phyloP scores from a whole-genome alignment of 2,797 vertebrate species.

The Artibeus jamaicensis region DNA sequence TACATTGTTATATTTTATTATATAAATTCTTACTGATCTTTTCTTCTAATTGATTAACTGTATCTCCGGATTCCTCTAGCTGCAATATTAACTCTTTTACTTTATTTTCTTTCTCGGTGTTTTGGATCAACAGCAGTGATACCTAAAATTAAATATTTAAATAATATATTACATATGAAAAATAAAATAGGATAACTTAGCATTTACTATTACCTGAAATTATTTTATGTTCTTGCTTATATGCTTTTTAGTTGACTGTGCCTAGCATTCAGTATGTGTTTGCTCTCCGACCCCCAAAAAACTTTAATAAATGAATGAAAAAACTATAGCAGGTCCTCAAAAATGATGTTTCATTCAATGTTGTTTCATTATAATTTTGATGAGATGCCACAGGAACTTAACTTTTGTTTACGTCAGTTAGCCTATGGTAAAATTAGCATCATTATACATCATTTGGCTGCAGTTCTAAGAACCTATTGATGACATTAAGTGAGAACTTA shows the following conservation, averaged over 20 bases:
- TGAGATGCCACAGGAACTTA: neutral
- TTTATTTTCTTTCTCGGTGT: conserved; percentile 84
- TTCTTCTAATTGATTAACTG: conserved; percentile 84
- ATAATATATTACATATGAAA: conserved; percentile 24
- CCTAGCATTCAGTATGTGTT: neutral
- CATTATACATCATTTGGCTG: neutral
- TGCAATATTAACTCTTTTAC: conserved; percentile 83
- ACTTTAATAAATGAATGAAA: neutral
- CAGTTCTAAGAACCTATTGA: neutral
- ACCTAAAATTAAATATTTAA: conserved; percentile 83
- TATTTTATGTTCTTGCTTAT: neutral
- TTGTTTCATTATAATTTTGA: neutral
- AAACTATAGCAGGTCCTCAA: neutral
- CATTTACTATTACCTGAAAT: conserved; percentile 25
- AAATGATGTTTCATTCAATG: neutral
- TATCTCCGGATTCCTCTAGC: conserved; percentile 85
- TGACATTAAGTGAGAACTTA: neutral
- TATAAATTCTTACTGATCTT: conserved; percentile 85
- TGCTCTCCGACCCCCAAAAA: neutral
- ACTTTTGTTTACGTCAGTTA: neutral
- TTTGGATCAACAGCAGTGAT: conserved; percentile 82
- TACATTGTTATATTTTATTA: conserved; percentile 36
- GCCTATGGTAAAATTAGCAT: neutral
- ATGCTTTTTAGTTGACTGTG: conserved; percentile 1
- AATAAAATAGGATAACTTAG: conserved; percentile 25